Evolutionary conservation across 2,888 invertebrate genomes (phyloP).

Genomic region (Zelleria hepariella): DNA sequence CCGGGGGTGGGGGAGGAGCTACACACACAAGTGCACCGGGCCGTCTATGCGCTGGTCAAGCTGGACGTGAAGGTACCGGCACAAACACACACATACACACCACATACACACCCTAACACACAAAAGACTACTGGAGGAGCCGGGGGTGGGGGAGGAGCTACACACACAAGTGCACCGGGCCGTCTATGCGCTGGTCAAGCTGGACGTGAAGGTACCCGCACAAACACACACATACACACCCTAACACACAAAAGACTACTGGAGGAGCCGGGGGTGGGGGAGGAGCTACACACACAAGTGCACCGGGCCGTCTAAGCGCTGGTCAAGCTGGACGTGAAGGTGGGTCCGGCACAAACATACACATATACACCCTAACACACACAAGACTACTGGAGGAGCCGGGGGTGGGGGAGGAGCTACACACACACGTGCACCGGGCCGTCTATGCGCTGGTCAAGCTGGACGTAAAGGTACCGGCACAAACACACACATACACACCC

Average conservation of each 20-base stretch:
- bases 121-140: slow-evolving; percentile 73
- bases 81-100: too few species aligned
- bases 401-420: background rate
- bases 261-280: too few species aligned
- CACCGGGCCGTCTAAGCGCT: too few species aligned
- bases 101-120: too few species aligned
- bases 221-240: too few species aligned
- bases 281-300: too few species aligned
- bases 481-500: too few species aligned
- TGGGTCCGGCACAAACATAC: too few species aligned
- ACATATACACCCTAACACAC: too few species aligned
- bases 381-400: slow-evolving; percentile 73
- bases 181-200: background rate
- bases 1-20: background rate
- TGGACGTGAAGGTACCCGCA: background rate
- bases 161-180: background rate
- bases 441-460: background rate
- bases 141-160: background rate
- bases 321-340: too few species aligned
- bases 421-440: background rate
- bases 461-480: background rate
- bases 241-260: too few species aligned
- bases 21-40: background rate
- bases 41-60: background rate
- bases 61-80: background rate